Conservation (phyloP, 1,140 invertebrate species). For the Homarus americanus region DNA sequence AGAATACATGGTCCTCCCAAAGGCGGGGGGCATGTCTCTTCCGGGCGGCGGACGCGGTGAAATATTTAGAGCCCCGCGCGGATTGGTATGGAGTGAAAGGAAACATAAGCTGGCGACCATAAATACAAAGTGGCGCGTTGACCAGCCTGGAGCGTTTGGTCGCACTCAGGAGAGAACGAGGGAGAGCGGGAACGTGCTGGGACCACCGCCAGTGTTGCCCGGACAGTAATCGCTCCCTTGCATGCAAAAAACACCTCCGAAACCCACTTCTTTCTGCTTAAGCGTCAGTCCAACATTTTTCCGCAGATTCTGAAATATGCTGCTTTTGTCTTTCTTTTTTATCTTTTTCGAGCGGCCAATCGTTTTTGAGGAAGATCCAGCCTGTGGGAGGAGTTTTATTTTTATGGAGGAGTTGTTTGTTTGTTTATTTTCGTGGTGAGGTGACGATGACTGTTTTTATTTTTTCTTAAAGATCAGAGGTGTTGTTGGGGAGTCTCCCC, state of each 20-base stretch:
- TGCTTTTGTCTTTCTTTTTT: not conserved
- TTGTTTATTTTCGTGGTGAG: not conserved
- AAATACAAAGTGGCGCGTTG: constrained; percentile 1
- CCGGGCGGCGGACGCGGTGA: too few species aligned
- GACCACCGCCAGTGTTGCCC: not conserved
- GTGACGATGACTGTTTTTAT: too few species aligned
- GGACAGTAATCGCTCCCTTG: not conserved
- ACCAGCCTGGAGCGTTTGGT: not conserved
- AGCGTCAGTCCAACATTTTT: not conserved
- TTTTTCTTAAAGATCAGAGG: not conserved
- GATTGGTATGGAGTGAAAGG: not conserved
- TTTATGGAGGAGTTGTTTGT: not conserved
- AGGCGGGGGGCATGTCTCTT: too few species aligned
- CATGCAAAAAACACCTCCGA: not conserved
- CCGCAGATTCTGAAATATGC: constrained; percentile 3
- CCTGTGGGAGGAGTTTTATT: not conserved
- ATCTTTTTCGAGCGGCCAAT: too few species aligned
- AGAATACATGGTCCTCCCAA: too few species aligned
- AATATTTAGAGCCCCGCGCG: not conserved
- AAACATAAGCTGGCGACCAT: not conserved
- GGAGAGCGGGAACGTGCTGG: too few species aligned
- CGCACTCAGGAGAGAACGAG: too few species aligned
- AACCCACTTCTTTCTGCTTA: not conserved
- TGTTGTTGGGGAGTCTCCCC: not conserved
- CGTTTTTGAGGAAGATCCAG: too few species aligned